Evolutionary conservation across 2,113 vertebrate species (phyloP).

Genomic region (Dicaeum eximium): DNA sequence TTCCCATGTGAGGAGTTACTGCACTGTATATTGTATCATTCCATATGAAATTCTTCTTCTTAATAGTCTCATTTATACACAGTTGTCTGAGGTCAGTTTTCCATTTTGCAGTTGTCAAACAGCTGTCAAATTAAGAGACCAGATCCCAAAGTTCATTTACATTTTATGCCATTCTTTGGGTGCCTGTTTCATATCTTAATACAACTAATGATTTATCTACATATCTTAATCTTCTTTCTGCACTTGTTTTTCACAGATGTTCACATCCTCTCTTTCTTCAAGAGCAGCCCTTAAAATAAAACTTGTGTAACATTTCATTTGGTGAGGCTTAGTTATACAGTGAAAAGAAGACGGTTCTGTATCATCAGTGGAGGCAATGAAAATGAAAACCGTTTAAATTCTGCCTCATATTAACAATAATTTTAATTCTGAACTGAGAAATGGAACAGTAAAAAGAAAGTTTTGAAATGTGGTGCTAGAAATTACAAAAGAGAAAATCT

Average conservation of each 20-base stretch:
- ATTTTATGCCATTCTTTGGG: constrained; percentile 66
- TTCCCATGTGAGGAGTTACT: constrained; percentile 72
- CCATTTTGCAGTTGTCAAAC: constrained; percentile 78
- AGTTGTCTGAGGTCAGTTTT: constrained; percentile 77
- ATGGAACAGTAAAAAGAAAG: not conserved
- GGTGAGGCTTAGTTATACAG: not conserved
- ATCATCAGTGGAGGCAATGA: not conserved
- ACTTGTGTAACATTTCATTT: not conserved
- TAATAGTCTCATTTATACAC: constrained; percentile 71
- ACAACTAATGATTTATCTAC: constrained; percentile 62
- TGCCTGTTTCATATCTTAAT: constrained; percentile 64
- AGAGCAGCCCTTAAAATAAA: constrained; percentile 43
- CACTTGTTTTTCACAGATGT: constrained; percentile 44
- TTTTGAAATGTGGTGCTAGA: not conserved
- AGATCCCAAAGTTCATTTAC: constrained; percentile 74
- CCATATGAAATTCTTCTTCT: constrained; percentile 71
- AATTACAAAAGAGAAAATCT: not conserved
- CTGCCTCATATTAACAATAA: not conserved
- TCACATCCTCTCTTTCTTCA: constrained; percentile 20
- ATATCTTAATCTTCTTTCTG: constrained; percentile 33
- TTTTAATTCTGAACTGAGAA: not conserved
- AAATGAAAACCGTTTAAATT: not conserved
- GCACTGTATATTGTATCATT: constrained; percentile 76
- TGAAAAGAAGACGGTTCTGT: not conserved
- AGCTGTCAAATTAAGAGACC: constrained; percentile 77